Evolutionary conservation across 1,140 invertebrate genomes (phyloP), one percentile per base, ranked within the genome.

Genomic region (Thereuonema tuberculata): DNA sequence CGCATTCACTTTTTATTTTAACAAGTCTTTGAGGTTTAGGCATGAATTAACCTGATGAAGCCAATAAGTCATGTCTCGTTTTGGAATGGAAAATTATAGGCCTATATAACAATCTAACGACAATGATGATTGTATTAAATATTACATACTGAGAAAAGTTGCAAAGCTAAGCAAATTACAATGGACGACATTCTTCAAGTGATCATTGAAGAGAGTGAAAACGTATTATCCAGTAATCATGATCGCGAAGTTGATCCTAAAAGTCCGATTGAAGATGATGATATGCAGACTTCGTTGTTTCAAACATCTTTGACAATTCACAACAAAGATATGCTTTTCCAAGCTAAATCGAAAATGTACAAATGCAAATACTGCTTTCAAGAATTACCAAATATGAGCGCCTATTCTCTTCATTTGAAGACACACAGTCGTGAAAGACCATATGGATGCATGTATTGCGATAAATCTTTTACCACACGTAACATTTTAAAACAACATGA

Each of bases 401-500:
- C 25, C 27, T 21, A 28, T 3, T 9, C 3, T 25, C 28, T 5
- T n/a, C 53, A 55, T 29, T 21, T 59, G 5, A 21, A 53, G 9
- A 20, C 25, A 9, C 65, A 64, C 54, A 46, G 57, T 24, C 55
- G 53, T 15, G 54, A 57, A 12, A 58, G 46, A 24, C 60, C 60
- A 2, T 54, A 49, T 21, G 1, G 20, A 2, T 64, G 61, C 28
- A 15, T n/a, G 21, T 21, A 25, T n/a, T 65, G 62, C 43, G 54
- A 28, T 2, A 65, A 63, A 57, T 12, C 15, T 2, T 67, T 63
- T 24, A 24, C 37, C 20, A 58, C 49, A 17, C 48, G 62, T 31
- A 37, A 59, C 12, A 37, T 50, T 28, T 49, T 67, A 23, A 61
- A 61, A 21, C 52, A 43, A 27, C 61, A 75, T 73, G 61, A 68